phyloP scores from a whole-genome alignment of 2,888 invertebrate species.

The Onchidella celtica region DNA sequence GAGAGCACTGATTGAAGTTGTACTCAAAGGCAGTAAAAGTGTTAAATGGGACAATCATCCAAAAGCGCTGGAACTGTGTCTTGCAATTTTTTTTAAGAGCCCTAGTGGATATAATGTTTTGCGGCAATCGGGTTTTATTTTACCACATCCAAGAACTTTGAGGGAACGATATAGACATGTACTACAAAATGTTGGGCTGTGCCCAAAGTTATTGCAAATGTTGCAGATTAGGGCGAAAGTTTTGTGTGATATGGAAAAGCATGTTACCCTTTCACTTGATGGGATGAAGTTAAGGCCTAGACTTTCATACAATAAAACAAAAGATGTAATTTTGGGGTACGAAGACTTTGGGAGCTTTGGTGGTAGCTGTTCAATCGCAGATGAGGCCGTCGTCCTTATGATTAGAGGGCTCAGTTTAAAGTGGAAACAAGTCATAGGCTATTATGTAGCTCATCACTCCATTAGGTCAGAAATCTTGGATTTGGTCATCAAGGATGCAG shows the following conservation, averaged over 20 bases:
- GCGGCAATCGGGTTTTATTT: neutral
- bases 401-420: neutral
- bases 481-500: neutral
- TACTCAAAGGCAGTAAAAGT: neutral
- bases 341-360: neutral
- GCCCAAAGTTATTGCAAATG: neutral
- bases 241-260: neutral
- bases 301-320: neutral
- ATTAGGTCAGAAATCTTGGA: neutral
- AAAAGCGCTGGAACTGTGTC: neutral
- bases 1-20: neutral
- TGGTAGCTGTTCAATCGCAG: neutral
- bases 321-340: neutral
- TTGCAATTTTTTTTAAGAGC: neutral
- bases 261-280: neutral
- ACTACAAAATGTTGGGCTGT: neutral
- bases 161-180: neutral
- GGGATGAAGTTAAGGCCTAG: neutral
- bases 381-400: neutral
- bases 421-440: neutral
- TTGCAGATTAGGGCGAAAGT: neutral
- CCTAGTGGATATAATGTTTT: neutral
- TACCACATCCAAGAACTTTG: neutral
- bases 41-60: neutral
- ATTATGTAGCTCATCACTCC: neutral